Conservation (phyloP, 2,888 invertebrate species). For the Unio pictorum region DNA sequence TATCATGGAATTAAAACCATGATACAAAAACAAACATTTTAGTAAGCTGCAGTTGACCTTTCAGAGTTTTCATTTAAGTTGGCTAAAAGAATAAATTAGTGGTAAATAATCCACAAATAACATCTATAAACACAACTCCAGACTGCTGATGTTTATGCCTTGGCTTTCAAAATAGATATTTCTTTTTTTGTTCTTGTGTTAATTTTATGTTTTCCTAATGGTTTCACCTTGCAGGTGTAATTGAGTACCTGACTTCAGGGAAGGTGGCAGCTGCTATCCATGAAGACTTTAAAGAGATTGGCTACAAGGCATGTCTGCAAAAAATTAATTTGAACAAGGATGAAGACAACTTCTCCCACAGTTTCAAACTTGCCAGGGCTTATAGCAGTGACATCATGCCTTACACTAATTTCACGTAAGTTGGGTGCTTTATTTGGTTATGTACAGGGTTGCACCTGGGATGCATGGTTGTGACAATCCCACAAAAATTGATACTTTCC, state of each 20-base stretch:
- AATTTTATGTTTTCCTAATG: background rate
- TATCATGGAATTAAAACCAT: too few species aligned
- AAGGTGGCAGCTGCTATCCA: constrained; percentile 89
- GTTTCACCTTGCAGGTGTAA: constrained; percentile 81
- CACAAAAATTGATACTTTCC: too few species aligned
- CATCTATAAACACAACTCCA: background rate
- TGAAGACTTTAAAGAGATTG: constrained; percentile 95
- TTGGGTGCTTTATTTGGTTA: constrained; percentile 7
- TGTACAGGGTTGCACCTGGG: too few species aligned
- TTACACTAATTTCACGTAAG: constrained; percentile 98
- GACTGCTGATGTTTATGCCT: background rate
- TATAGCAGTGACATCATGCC: constrained; percentile 96
- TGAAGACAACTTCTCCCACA: constrained; percentile 84
- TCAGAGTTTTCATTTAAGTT: too few species aligned
- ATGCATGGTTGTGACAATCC: too few species aligned
- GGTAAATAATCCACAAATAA: too few species aligned
- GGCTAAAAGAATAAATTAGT: too few species aligned
- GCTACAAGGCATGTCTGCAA: constrained; percentile 91
- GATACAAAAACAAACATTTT: too few species aligned
- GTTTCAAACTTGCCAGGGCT: constrained; percentile 94
- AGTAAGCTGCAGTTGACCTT: too few species aligned
- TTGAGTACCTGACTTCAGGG: constrained; percentile 94
- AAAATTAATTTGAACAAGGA: constrained; percentile 80
- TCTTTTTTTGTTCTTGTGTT: constrained; percentile 4
- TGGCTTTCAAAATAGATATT: background rate